phyloP scores from a whole-genome alignment of 2,113 vertebrate genomes.

The Solea senegalensis region DNA sequence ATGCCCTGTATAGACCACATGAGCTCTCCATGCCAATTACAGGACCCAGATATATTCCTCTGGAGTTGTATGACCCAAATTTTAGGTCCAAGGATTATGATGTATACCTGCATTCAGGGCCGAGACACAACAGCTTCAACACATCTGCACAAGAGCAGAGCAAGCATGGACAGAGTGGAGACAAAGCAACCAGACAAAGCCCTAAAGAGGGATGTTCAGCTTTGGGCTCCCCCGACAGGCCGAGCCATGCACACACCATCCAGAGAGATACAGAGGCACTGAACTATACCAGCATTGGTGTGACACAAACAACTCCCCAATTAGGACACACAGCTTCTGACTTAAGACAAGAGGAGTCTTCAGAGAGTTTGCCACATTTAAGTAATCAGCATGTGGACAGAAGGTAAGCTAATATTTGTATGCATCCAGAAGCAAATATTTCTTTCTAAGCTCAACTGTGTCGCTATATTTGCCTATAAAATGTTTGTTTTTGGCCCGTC shows the following conservation, averaged over 20 bases:
- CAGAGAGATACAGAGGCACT: constrained; percentile 81
- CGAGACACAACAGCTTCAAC: constrained; percentile 71
- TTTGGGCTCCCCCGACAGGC: constrained; percentile 92
- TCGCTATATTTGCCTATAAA: neutral
- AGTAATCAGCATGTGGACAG: constrained; percentile 27
- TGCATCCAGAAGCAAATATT: neutral
- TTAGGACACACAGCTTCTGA: constrained; percentile 66
- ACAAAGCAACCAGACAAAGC: constrained; percentile 87
- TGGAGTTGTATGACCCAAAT: constrained; percentile 80
- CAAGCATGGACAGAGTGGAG: constrained; percentile 66
- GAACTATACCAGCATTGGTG: constrained; percentile 25
- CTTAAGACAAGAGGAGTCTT: constrained; percentile 61
- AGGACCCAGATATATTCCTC: constrained; percentile 57
- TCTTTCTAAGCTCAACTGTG: neutral
- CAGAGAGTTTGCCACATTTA: constrained; percentile 50
- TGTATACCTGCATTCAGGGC: constrained; percentile 77
- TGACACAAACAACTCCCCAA: constrained; percentile 67
- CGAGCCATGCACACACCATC: constrained; percentile 86
- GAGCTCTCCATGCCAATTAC: constrained; percentile 67
- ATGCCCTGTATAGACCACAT: constrained; percentile 85
- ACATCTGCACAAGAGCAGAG: constrained; percentile 64
- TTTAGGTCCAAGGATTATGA: constrained; percentile 75
- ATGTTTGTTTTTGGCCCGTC: neutral
- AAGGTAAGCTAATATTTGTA: constrained; percentile 46
- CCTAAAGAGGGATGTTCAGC: constrained; percentile 90